Evolutionary conservation across 2,113 vertebrate genomes (phyloP), one percentile per base, ranked within the genome.

Genomic region (Natator depressus): DNA sequence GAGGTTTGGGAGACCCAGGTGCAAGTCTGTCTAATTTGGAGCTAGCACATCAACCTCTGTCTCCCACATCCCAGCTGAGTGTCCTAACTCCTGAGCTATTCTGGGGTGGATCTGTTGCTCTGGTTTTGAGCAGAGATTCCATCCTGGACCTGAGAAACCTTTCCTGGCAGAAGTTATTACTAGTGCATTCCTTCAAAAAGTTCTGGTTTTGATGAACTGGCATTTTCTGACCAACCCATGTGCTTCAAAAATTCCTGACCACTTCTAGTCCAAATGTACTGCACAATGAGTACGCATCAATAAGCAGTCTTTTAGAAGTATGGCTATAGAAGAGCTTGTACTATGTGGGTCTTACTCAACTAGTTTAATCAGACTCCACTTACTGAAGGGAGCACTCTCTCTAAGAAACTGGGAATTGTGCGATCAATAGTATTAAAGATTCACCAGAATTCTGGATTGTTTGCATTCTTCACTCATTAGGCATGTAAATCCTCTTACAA

Each of bases 321-420:
- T 69, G 84, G 88, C 87, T 90, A 85, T 51, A 1, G 55, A 87
- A 95, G 84, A 87, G 24, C 35, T 93, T 80, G 46, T 49, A 22
- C 10, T 80, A 3, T 46, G 24, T 7, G 25, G 27, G 50, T 50
- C n/a, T 94, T 82, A 80, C 91, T 35, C 3, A 50, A 31, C 35
- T 49, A 80, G 19, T 7, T 47, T 82, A 84, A 22, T 42, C 57
- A 92, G 38, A 65, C 24, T 46, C 0, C 4, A 51, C 8, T 10
- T 89, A 75, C 57, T 24, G 14, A 85, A 89, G 87, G 10, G 92
- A 88, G 53, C 20, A 57, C 53, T 42, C 42, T 42, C 42, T 42
- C 42, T 7, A n/a, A 35, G 85, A 54, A 79, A 87, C 11, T 29
- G 3, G n/a, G 50, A 75, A 3, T 10, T 5, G 3, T 42, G 69